Base-by-base conservation (phyloP, 2,113 vertebrate genomes). In the Apistogramma diplotaenia region DNA sequence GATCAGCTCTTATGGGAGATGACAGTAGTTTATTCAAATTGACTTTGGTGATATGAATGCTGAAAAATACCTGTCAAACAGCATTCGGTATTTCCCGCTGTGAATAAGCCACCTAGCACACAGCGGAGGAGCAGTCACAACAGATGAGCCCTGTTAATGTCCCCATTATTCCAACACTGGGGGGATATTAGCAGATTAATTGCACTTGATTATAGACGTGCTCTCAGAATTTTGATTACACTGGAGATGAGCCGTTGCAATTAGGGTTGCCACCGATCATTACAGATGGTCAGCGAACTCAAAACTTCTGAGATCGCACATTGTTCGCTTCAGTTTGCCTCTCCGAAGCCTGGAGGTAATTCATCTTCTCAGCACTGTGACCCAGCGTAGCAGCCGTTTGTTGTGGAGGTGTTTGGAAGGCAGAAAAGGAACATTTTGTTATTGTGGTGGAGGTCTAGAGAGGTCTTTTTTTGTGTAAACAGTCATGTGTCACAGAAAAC, bases 21-120 rank as follows among this genome's bases (percentile, higher is more conserved):
- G 94, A 93, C 94, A 94, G 94, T 85, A 84, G 88, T 93, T 94
- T 94, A 95, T 95, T 94, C 90, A 92, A 94, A 95, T 93, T 92
- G 94, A 94, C 95, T 94, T 89, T 87, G 88, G 78, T 78, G 88
- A 90, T 92, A 89, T 91, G 89, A 94, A 91, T 76, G 79, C 87
- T 83, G 92, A 93, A 90, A 93, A 94, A 94, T 91, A 93, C 84
- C 92, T 94, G 91, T 95, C 93, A 92, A 40, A 90, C 89, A 83
- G 80, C 85, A 88, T 95, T 91, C 62, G 11, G 76, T 23, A 18
- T 78, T 76, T 82, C 79, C 84, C 19, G 82, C 83, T 85, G 71
- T 76, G 87, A 85, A 71, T 78, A 70, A 93, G 84, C 84, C 85
- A 90, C 87, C 86, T 46, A 61, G 80, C 84, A 92, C 90, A 89